Percentiles rank a stretch among this genome's conserved stretches.
phyloP scores from a whole-genome alignment of 2,888 invertebrate species.

The Holacanthella duospinosa region DNA sequence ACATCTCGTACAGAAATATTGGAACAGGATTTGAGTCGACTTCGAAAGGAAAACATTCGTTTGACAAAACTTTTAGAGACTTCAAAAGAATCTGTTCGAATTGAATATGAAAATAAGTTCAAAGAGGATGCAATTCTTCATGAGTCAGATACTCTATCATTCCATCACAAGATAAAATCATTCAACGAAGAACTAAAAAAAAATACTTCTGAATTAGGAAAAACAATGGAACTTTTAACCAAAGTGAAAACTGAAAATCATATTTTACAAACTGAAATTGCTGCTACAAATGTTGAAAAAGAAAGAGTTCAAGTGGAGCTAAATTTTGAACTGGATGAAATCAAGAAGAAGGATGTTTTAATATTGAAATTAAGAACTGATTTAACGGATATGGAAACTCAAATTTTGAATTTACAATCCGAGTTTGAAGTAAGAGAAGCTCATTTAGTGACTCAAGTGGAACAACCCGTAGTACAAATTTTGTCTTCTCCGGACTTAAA shows the following conservation, averaged over 20 bases:
- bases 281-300: neutral
- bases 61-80: neutral
- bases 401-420: neutral
- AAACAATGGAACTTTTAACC: neutral
- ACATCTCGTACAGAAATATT: neutral
- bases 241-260: neutral
- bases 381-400: neutral
- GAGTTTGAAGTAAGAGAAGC: neutral
- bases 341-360: neutral
- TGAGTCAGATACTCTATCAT: neutral
- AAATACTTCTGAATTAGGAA: neutral
- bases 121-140: conserved; percentile 1
- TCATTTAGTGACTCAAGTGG: neutral
- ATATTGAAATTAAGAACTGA: neutral
- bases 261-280: neutral
- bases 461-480: neutral
- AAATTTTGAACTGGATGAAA: neutral
- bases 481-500: neutral
- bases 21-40: neutral
- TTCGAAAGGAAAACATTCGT: neutral
- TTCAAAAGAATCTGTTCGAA: neutral
- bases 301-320: neutral
- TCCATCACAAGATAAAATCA: neutral
- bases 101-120: neutral
- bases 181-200: neutral